Conservation (phyloP, 2,888 invertebrate genomes). For the Thymelicus lineola region DNA sequence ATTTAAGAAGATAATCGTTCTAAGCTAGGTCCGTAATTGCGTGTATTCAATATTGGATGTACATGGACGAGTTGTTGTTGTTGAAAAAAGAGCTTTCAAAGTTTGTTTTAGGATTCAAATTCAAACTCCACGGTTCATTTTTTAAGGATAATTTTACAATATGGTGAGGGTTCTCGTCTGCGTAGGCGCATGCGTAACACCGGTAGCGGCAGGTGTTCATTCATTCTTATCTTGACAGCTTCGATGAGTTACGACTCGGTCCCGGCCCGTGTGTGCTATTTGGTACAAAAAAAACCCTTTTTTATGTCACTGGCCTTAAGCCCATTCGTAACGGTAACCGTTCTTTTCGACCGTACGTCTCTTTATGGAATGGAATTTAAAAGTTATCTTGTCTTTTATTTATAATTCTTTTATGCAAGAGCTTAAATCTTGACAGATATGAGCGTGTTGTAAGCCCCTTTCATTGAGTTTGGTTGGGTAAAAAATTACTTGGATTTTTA, state of each 20-base stretch:
- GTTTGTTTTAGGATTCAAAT: constrained; percentile 54
- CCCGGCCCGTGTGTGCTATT: constrained; percentile 76
- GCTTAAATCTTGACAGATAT: constrained; percentile 69
- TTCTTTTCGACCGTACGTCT: constrained; percentile 70
- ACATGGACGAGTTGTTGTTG: constrained; percentile 43
- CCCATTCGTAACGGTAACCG: constrained; percentile 81
- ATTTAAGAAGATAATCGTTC: constrained; percentile 74
- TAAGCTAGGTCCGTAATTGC: constrained; percentile 64
- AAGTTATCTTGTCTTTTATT: constrained; percentile 68
- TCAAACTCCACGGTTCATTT: constrained; percentile 44
- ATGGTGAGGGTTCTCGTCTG: constrained; percentile 58
- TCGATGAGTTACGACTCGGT: constrained; percentile 77
- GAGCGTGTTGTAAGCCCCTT: constrained; percentile 35
- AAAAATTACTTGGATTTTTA: constrained; percentile 14
- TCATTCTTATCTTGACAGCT: constrained; percentile 84
- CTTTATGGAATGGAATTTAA: constrained; percentile 67
- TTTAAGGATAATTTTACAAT: constrained; percentile 62
- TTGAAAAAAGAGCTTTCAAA: constrained; percentile 58
- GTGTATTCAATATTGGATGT: constrained; percentile 60
- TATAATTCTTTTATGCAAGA: constrained; percentile 57
- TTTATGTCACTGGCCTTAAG: constrained; percentile 77
- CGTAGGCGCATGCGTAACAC: constrained; percentile 81
- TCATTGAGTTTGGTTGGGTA: constrained; percentile 29
- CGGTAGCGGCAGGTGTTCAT: constrained; percentile 83
- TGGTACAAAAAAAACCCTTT: constrained; percentile 58